A percentile compares a stretch with the other conserved stretches of the same genome.
These are phyloP conservation scores for Pissodes strobi DNA, from an alignment of 1,140 invertebrate genomes.

Conservation along the genomic window DNA sequence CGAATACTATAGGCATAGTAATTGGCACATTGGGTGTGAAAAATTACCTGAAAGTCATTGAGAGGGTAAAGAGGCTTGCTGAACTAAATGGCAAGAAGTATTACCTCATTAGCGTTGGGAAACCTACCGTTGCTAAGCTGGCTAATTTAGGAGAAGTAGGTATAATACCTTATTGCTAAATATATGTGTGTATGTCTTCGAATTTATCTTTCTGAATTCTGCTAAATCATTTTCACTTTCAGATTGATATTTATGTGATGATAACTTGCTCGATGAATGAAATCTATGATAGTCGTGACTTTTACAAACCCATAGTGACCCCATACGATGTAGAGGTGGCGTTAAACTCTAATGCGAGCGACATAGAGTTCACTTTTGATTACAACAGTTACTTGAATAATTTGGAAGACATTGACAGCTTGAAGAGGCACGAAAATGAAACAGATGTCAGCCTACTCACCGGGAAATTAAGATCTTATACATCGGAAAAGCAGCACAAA, in stretches of 20 bases:
- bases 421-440: conserved; percentile 16
- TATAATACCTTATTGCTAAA: too few relatives aligned
- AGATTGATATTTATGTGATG: conserved; percentile 89
- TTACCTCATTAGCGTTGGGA: conserved; percentile 91
- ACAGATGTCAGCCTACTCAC: conserved; percentile 73
- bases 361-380: conserved; percentile 53
- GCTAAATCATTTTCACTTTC: too few relatives aligned
- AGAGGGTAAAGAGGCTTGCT: conserved; percentile 72
- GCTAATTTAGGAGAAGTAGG: conserved; percentile 88
- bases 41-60: conserved; percentile 79
- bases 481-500: conserved; percentile 39
- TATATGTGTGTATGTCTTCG: not conserved
- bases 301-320: conserved; percentile 88
- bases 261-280: conserved; percentile 89
- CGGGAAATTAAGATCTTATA: conserved; percentile 62
- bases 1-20: conserved; percentile 82
- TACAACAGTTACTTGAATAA: conserved; percentile 56
- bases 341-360: conserved; percentile 63
- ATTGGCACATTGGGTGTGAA: conserved; percentile 84
- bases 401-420: conserved; percentile 50
- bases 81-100: conserved; percentile 78
- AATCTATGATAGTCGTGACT: conserved; percentile 82
- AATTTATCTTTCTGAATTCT: not conserved
- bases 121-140: conserved; percentile 89
- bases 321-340: conserved; percentile 92